These are phyloP conservation scores for Peromyscus leucopus DNA, from an alignment of 2,113 vertebrate genomes.

Conservation along the genomic window DNA sequence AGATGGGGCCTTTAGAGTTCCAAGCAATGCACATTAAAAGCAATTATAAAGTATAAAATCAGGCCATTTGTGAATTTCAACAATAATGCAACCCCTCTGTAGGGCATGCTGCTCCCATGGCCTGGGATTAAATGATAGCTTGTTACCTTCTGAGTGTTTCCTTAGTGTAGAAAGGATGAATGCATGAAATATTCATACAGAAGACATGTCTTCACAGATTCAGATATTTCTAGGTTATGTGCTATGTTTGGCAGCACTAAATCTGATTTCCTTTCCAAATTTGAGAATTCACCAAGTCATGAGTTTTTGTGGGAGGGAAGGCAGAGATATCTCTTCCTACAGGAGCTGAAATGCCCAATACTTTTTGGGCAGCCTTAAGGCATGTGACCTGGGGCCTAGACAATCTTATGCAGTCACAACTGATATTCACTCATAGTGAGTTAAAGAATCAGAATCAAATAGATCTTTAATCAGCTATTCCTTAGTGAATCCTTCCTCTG, in stretches of 20 bases:
- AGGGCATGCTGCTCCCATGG: slow-evolving; percentile 64
- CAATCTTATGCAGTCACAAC: not conserved
- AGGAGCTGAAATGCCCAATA: not conserved
- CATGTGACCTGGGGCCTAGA: slow-evolving; percentile 8
- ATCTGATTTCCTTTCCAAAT: slow-evolving; percentile 27
- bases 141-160: slow-evolving; percentile 76
- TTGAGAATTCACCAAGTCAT: slow-evolving; percentile 41
- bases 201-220: not conserved
- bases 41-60: slow-evolving; percentile 85
- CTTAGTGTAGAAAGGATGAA: slow-evolving; percentile 70
- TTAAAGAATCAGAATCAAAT: slow-evolving; percentile 52
- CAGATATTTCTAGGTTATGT: slow-evolving; percentile 35
- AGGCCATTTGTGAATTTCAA: slow-evolving; percentile 85
- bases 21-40: slow-evolving; percentile 82
- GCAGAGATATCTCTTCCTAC: slow-evolving; percentile 28
- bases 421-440: not conserved
- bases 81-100: slow-evolving; percentile 29
- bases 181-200: slow-evolving; percentile 10
- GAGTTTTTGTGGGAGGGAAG: slow-evolving; percentile 32
- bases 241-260: slow-evolving; percentile 27
- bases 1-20: slow-evolving; percentile 78
- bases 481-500: slow-evolving; percentile 32
- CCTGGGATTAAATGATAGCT: slow-evolving; percentile 64
- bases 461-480: slow-evolving; percentile 9
- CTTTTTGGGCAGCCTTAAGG: not conserved